Conservation (phyloP, 2,113 vertebrate species). For the Alouatta palliata region DNA sequence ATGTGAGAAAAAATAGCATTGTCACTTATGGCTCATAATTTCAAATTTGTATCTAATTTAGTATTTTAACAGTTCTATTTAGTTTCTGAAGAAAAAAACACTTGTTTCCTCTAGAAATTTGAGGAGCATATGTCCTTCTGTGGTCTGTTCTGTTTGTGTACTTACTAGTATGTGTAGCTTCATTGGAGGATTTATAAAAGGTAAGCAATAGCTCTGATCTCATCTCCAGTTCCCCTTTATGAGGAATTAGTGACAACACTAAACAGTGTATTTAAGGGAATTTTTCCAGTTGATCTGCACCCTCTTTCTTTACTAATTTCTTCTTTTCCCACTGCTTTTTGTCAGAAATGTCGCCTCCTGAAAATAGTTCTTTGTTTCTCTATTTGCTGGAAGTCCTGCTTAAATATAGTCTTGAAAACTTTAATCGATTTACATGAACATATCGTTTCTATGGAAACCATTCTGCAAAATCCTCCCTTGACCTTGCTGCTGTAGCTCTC, state of each 20-base stretch:
- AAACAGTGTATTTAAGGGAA: neutral
- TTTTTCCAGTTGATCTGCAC: neutral
- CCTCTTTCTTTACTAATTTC: neutral
- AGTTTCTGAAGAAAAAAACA: neutral
- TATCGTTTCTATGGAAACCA: slow-evolving; percentile 1
- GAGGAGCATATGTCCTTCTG: neutral
- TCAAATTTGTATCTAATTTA: neutral
- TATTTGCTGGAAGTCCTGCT: neutral
- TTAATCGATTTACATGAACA: neutral
- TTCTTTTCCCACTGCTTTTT: neutral
- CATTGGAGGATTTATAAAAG: neutral
- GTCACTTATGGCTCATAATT: neutral
- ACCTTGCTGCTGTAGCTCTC: neutral
- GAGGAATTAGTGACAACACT: neutral
- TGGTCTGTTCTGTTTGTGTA: neutral
- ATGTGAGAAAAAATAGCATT: neutral
- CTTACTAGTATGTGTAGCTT: neutral
- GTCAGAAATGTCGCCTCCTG: neutral
- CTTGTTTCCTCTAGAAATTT: neutral
- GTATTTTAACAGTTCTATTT: neutral
- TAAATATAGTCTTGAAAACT: neutral
- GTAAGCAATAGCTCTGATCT: neutral
- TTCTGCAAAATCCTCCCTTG: neutral
- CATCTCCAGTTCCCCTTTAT: neutral
- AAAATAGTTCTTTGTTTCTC: neutral